Conservation (phyloP, 2,113 vertebrate genomes). For the Malaclemys terrapin region DNA sequence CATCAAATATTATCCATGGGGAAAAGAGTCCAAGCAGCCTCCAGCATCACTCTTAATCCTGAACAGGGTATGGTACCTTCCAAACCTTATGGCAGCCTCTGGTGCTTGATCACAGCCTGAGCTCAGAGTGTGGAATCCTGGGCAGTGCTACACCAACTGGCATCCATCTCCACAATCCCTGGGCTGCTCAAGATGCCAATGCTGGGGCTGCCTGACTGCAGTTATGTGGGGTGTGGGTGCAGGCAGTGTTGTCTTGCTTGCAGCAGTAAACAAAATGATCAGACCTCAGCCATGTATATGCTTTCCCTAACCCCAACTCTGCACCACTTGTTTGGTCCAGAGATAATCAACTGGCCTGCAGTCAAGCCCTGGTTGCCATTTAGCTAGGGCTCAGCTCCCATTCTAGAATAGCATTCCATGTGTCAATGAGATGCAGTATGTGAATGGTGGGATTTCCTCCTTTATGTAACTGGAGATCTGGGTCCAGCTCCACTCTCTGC, state of each 20-base stretch:
- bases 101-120: background rate
- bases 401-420: too few relatives aligned
- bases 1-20: background rate
- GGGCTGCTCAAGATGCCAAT: background rate
- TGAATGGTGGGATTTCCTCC: too few relatives aligned
- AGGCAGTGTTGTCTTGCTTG: background rate
- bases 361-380: too few relatives aligned
- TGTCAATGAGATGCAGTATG: too few relatives aligned
- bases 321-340: too few relatives aligned
- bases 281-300: too few relatives aligned
- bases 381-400: too few relatives aligned
- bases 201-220: background rate
- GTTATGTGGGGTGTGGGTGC: background rate
- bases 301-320: too few relatives aligned
- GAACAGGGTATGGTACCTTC: too few relatives aligned
- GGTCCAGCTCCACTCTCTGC: too few relatives aligned
- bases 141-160: background rate
- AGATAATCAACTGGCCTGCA: too few relatives aligned
- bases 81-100: background rate
- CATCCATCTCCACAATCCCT: background rate
- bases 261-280: background rate
- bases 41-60: background rate
- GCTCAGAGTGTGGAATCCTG: background rate
- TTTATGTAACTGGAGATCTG: too few relatives aligned
- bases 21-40: background rate